These are phyloP conservation scores for Digitonthophagus gazella DNA, from an alignment of 2,888 invertebrate genomes.

Conservation along the genomic window DNA sequence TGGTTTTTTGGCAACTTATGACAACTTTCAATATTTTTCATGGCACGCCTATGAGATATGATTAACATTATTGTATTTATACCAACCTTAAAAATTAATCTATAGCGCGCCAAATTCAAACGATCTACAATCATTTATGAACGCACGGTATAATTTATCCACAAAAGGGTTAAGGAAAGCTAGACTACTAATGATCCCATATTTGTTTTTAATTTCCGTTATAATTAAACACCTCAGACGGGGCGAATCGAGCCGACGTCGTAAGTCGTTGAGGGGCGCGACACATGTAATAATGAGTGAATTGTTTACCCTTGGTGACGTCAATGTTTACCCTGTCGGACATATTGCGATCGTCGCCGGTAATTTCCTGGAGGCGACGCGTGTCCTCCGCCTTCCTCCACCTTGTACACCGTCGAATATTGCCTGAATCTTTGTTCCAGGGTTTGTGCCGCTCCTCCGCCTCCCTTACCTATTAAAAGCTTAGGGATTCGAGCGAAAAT, in stretches of 20 bases:
- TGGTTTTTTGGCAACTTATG: no score
- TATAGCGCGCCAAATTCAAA: no score
- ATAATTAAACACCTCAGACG: neutral
- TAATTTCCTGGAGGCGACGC: constrained; percentile 46
- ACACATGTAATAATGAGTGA: constrained; percentile 41
- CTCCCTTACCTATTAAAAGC: neutral
- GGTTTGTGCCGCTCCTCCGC: neutral
- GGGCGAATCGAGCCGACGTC: neutral
- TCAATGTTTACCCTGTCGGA: constrained; percentile 51
- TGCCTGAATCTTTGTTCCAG: constrained; percentile 24
- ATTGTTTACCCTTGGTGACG: constrained; percentile 46
- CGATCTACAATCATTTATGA: no score
- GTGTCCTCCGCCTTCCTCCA: constrained; percentile 10
- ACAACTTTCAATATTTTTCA: no score
- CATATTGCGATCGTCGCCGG: constrained; percentile 51
- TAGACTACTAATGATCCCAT: neutral
- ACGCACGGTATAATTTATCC: no score
- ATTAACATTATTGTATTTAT: no score
- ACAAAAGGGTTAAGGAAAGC: neutral
- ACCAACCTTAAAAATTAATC: no score
- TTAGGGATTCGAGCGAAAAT: neutral
- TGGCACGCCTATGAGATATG: no score
- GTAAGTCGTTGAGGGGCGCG: constrained; percentile 32
- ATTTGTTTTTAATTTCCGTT: neutral
- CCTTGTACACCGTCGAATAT: constrained; percentile 28